These are phyloP conservation scores for Drosophila tripunctata DNA, from an alignment of 2,888 invertebrate species.

Conservation along the genomic window DNA sequence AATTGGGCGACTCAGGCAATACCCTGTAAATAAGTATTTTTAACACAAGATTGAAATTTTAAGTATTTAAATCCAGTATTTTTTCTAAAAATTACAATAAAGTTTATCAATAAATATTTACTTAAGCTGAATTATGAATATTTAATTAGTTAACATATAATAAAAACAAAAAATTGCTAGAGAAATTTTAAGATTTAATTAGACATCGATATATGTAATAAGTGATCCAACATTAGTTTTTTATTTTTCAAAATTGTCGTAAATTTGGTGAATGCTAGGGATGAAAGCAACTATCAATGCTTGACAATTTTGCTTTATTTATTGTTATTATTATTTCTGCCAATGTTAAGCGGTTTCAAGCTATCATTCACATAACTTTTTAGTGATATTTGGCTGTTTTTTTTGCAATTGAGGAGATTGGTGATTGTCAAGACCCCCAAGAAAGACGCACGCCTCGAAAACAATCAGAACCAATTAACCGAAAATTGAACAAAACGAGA, in stretches of 20 bases:
- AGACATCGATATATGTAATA: too few relatives aligned
- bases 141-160: background rate
- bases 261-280: too few relatives aligned
- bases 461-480: conserved; percentile 81
- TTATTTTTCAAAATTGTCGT: too few relatives aligned
- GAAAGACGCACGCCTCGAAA: conserved; percentile 70
- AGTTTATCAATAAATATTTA: background rate
- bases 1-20: background rate
- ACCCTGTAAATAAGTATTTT: background rate
- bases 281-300: too few relatives aligned
- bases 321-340: background rate
- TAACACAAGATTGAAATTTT: background rate
- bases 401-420: background rate
- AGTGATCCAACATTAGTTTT: too few relatives aligned
- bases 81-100: background rate
- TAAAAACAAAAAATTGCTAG: background rate
- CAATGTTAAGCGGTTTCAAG: background rate
- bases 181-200: background rate
- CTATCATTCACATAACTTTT: background rate
- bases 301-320: too few relatives aligned
- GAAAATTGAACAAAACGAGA: conserved; percentile 68
- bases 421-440: conserved; percentile 13
- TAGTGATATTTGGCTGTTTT: background rate
- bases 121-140: background rate
- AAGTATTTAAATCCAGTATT: background rate